Evolutionary conservation across 2,888 invertebrate species (phyloP), one percentile per base, ranked within the genome.

Genomic region (Danaus chrysippus): DNA sequence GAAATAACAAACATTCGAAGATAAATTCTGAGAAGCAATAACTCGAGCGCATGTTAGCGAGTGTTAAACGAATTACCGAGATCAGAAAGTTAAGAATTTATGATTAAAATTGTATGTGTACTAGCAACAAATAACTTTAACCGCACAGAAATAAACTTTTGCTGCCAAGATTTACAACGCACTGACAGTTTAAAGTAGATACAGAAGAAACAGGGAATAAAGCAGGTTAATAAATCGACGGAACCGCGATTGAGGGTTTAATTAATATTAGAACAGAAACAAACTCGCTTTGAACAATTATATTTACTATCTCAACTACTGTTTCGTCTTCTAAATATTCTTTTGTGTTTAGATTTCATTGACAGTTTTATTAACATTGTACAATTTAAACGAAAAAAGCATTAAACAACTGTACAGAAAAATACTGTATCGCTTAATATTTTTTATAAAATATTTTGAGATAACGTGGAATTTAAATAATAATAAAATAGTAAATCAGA

Each of bases 231-330:
- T 70, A 71, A 71, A 68, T 68, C 69, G 62, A 64, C 69, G 71
- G 69, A 68, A 61, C 65, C 63, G 70, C 62, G 64, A 68, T 58
- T 65, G 63, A 59, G 70, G 66, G 71, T 76, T 79, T 81, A 78
- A 80, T 82, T 81, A 81, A 81, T 79, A 81, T 75, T 72, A 72
- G 75, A 73, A 70, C 75, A 71, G 75, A 75, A 79, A 74, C 70
- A 68, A 69, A 65, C 57, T 65, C 74, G 74, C 75, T 82, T 78
- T 76, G 76, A 77, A 81, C 79, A 77, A 78, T 61, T 59, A 62
- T 62, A 62, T 66, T 62, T 64, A 61, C 60, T 61, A 64, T 60
- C 23, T 34, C 6, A 34, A 34, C 6, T 34, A 6, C 23, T 34
- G 23, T 34, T 34, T 34, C 8, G 23, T 34, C 23, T 34, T 34